These are phyloP conservation scores for Microctonus aethiopoides DNA, from an alignment of 2,888 invertebrate genomes.

Conservation along the genomic window DNA sequence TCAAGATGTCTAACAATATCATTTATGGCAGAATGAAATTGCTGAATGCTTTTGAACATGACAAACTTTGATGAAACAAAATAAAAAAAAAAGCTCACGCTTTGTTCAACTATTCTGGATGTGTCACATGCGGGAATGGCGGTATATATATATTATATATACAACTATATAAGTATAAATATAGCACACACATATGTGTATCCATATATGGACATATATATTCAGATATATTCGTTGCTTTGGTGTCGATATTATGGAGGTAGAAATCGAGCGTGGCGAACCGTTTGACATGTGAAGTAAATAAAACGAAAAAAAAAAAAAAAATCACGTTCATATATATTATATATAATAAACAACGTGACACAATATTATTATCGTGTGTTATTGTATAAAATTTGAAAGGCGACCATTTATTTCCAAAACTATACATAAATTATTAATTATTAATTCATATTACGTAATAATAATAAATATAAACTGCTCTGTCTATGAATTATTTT, in stretches of 20 bases:
- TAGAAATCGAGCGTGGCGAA: not conserved
- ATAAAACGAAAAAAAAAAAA: slow-evolving; percentile 6
- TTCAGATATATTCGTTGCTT: not conserved
- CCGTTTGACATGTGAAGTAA: not conserved
- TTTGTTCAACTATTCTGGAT: not conserved
- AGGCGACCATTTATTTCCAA: no score
- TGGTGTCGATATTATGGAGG: not conserved
- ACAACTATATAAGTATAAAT: no score
- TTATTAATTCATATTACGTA: no score
- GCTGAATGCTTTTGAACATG: not conserved
- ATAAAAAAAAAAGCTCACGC: not conserved
- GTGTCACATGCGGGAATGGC: not conserved
- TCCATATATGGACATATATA: not conserved
- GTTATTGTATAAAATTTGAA: no score
- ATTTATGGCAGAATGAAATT: not conserved
- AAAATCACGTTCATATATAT: not conserved
- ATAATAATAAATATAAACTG: no score
- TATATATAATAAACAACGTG: no score
- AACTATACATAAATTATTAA: no score
- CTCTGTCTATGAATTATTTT: no score
- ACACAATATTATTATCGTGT: no score
- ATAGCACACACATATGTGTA: no score
- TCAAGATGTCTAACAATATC: no score
- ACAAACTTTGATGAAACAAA: not conserved
- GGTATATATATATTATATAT: slow-evolving; percentile 2